Conservation (phyloP, 2,113 vertebrate species). For the Hyaena hyaena region DNA sequence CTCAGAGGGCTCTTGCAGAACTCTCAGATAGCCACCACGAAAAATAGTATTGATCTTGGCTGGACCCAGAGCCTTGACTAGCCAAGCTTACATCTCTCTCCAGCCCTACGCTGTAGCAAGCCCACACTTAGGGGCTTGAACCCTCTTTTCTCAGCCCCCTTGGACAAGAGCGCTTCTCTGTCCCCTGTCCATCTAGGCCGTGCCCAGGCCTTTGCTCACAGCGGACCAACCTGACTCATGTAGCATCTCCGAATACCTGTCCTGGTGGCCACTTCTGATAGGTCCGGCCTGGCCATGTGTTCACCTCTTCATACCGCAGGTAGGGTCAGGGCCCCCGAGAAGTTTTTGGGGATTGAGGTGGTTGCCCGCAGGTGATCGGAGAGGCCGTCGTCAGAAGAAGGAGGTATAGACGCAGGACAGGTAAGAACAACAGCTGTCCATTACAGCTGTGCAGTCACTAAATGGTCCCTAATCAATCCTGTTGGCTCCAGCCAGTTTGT, state of each 20-base stretch:
- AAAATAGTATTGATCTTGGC: fast-evolving
- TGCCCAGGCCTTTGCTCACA: not conserved
- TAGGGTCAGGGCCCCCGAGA: not conserved
- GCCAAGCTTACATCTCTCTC: not conserved
- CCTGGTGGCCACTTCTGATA: not conserved
- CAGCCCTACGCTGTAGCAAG: not conserved
- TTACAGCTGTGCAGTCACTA: not conserved
- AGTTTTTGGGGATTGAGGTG: fast-evolving
- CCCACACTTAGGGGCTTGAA: not conserved
- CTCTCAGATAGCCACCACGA: not conserved
- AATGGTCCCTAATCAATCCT: not conserved
- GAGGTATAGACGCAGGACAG: not conserved
- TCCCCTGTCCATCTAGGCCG: not conserved
- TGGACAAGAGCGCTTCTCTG: not conserved
- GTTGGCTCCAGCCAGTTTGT: not conserved
- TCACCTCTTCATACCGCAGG: not conserved
- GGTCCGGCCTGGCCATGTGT: not conserved
- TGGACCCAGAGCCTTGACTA: fast-evolving
- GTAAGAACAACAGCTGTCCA: not conserved
- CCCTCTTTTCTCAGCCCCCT: not conserved
- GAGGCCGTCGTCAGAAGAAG: not conserved
- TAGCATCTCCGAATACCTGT: not conserved
- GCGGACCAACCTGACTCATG: fast-evolving
- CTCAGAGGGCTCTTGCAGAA: not conserved
- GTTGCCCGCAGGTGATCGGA: not conserved